A percentile compares a stretch with the other conserved stretches of the same genome.
These are phyloP conservation scores for Enteromius thamalakanensis DNA, from an alignment of 2,797 vertebrate genomes.

Conservation along the genomic window DNA sequence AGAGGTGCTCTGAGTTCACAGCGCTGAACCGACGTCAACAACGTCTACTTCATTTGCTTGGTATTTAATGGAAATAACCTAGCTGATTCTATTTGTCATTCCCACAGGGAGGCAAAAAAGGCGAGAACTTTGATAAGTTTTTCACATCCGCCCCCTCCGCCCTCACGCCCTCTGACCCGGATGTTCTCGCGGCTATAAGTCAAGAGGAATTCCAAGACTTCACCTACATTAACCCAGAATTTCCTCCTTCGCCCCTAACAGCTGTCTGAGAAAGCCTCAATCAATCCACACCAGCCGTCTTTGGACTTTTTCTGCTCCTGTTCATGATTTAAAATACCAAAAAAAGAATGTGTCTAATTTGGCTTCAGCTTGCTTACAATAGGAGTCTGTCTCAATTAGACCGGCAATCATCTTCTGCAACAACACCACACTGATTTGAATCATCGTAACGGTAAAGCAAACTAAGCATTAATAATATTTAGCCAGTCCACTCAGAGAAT, in stretches of 20 bases:
- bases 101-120: conserved; percentile 85
- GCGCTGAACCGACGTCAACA: not conserved
- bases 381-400: conserved; percentile 17
- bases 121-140: conserved; percentile 93
- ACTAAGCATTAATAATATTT: conserved; percentile 26
- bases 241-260: conserved; percentile 77
- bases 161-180: conserved; percentile 89
- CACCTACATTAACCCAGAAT: conserved; percentile 86
- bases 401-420: not conserved
- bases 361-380: conserved; percentile 3
- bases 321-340: conserved; percentile 14
- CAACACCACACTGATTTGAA: not conserved
- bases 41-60: not conserved
- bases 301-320: conserved; percentile 15
- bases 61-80: not conserved
- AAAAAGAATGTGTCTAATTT: conserved; percentile 12
- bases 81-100: conserved; percentile 41
- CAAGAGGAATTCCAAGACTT: conserved; percentile 90
- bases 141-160: conserved; percentile 86
- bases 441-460: conserved; percentile 2
- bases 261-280: conserved; percentile 70
- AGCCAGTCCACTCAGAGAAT: conserved; percentile 7
- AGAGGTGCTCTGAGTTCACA: not conserved
- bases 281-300: not conserved
- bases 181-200: conserved; percentile 86